A percentile compares a stretch with the other conserved stretches of the same genome.
Conservation (phyloP, 2,888 invertebrate genomes). For the Pachydiplax longipennis region DNA sequence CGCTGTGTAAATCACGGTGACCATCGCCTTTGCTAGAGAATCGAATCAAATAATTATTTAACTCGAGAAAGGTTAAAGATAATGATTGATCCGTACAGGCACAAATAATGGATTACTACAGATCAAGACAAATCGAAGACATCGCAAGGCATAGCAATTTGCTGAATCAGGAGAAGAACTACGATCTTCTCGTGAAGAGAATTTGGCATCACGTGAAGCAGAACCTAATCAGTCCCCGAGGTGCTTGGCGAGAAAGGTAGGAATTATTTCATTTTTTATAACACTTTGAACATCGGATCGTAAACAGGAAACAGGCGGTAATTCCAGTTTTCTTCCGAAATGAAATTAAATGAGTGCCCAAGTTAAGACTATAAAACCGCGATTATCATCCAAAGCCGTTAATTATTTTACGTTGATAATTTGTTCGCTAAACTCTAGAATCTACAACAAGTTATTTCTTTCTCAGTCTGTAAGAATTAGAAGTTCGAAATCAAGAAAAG, state of each 20-base stretch:
- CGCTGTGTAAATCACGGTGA: too few relatives aligned
- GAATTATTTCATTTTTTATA: neutral
- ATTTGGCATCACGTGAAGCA: constrained; percentile 66
- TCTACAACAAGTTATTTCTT: too few relatives aligned
- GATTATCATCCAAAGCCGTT: neutral
- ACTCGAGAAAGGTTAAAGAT: too few relatives aligned
- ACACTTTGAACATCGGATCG: neutral
- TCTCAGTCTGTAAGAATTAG: too few relatives aligned
- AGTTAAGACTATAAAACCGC: neutral
- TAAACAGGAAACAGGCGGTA: neutral
- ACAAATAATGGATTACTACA: constrained; percentile 64
- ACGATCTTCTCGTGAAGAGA: constrained; percentile 61
- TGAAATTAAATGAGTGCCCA: too few relatives aligned
- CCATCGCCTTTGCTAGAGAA: too few relatives aligned
- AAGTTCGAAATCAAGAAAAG: too few relatives aligned
- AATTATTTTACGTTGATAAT: too few relatives aligned
- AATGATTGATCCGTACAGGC: constrained; percentile 56
- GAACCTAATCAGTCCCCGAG: constrained; percentile 65
- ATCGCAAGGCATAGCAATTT: constrained; percentile 62
- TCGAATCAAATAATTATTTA: too few relatives aligned
- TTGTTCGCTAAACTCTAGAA: too few relatives aligned
- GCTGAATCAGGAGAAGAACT: constrained; percentile 62
- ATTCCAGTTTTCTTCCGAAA: too few relatives aligned
- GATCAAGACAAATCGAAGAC: constrained; percentile 63
- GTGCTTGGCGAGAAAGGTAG: constrained; percentile 60